A percentile compares a stretch with the other conserved stretches of the same genome.
phyloP scores from a whole-genome alignment of 2,797 vertebrate species.

The Parauchenoglanis ngamensis region DNA sequence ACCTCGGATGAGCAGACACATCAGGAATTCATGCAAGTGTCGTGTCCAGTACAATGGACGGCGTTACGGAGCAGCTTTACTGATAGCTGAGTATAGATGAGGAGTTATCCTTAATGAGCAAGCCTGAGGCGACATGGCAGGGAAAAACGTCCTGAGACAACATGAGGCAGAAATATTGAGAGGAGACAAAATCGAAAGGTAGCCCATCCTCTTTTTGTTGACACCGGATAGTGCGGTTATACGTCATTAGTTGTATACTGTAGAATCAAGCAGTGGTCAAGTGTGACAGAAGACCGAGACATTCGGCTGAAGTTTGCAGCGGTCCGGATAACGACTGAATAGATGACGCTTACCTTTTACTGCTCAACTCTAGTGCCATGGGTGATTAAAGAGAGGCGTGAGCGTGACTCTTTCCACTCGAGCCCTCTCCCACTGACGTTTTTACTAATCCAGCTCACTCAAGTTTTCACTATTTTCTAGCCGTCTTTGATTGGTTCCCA shows the following conservation, averaged over 20 bases:
- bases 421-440: no score
- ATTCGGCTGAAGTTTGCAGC: background rate
- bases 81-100: background rate
- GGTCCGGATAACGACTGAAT: background rate
- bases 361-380: no score
- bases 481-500: background rate
- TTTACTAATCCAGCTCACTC: background rate
- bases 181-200: background rate
- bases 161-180: background rate
- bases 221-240: background rate
- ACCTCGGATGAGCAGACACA: background rate
- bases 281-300: background rate
- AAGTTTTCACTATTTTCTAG: background rate
- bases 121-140: no score
- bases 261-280: background rate
- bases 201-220: background rate
- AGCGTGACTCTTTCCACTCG: background rate
- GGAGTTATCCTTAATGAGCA: background rate
- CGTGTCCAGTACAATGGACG: background rate
- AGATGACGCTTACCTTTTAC: background rate
- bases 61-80: background rate
- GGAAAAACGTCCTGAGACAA: background rate
- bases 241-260: background rate
- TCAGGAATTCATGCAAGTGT: background rate
- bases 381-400: no score